Base-by-base conservation (phyloP, 1,140 invertebrate genomes). In the Drosophila bocki region DNA sequence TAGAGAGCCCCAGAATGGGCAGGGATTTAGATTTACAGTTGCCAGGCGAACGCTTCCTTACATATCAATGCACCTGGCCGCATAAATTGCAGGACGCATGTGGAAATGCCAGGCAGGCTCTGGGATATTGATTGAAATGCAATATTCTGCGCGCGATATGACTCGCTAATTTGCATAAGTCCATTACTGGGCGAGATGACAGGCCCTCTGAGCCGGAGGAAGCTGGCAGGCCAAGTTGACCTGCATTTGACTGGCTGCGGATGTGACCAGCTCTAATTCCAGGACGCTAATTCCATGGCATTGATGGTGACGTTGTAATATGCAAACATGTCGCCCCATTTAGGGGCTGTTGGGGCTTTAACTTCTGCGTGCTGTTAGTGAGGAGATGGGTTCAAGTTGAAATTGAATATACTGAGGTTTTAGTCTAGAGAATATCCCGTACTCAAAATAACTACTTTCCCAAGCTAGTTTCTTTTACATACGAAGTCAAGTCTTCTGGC, bases 71-170 rank as follows among this genome's bases (percentile, higher is more conserved):
- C 57, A 59, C 12, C n/a, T 22, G 19, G 3, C 62, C 47, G 19
- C 44, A 50, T 65, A 63, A 56, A 51, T 44, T 51, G 35, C 45
- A 48, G 60, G 63, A 56, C 42, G 61, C 68, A 54, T 37, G 72
- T 84, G 68, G 65, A 59, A 78, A 63, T 79, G 47, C 42, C 63
- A 41, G 32, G n/a, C 32, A 39, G 51, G 67, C 63, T 67, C 32
- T 47, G 35, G 80, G 22, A 60, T 75, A 80, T 83, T 86, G 71
- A 86, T 86, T 87, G 79, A 80, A 74, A 80, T 76, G 67, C 63
- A 76, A 80, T 87, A 72, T 85, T 71, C 58, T 64, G 50, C 17
- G 47, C 50, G 59, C 70, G 60, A 35, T 56, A 50, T 65, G 78
- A 78, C 57, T 74, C 51, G 50, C 53, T 86, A 71, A 82, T 87